phyloP scores from a whole-genome alignment of 2,797 vertebrate species.

The Euphonia xanthogaster region DNA sequence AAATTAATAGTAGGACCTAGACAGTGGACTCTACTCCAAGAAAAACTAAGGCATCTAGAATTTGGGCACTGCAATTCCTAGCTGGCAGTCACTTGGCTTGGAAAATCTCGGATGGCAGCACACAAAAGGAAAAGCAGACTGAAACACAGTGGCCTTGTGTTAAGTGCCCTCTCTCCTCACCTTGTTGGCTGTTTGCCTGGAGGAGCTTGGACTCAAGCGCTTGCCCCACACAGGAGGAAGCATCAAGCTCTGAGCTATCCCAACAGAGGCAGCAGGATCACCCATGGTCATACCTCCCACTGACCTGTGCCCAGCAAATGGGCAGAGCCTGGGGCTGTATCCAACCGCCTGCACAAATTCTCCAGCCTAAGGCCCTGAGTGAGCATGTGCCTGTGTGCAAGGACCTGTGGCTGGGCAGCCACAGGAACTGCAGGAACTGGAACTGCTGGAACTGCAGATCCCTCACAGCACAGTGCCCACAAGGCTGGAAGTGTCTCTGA shows the following conservation, averaged over 20 bases:
- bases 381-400: background rate
- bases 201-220: background rate
- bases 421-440: background rate
- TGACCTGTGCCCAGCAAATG: background rate
- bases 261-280: background rate
- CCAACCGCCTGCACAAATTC: background rate
- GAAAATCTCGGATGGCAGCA: background rate
- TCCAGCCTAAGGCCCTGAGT: background rate
- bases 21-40: background rate
- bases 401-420: background rate
- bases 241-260: background rate
- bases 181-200: background rate
- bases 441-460: background rate
- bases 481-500: background rate
- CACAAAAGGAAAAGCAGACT: background rate
- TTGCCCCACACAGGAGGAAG: background rate
- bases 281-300: accelerated
- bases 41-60: background rate
- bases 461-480: accelerated
- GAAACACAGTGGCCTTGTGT: background rate
- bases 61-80: background rate
- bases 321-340: background rate
- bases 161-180: background rate
- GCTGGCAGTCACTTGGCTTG: background rate
- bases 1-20: background rate